Percentiles rank a stretch among this genome's conserved stretches.
These are phyloP conservation scores for Melitaea athalia DNA, from an alignment of 2,888 invertebrate species.

Conservation along the genomic window DNA sequence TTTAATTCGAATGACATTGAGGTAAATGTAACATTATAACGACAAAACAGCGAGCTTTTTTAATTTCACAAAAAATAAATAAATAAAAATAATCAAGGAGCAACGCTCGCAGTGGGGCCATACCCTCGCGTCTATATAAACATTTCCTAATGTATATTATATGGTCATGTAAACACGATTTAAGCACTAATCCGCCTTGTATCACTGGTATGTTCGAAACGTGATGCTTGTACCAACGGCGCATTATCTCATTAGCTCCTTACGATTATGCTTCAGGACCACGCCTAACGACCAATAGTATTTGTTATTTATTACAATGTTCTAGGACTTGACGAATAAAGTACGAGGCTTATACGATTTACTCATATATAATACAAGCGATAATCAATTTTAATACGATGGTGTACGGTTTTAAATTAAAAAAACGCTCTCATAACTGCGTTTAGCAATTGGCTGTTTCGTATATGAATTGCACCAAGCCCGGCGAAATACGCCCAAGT, in stretches of 20 bases:
- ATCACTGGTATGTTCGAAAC: conserved; percentile 59
- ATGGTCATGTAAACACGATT: conserved; percentile 55
- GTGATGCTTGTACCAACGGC: conserved; percentile 48
- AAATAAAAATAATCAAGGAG: background rate
- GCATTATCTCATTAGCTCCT: conserved; percentile 43
- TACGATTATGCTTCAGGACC: conserved; percentile 40
- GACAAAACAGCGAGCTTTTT: background rate
- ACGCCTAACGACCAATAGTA: conserved; percentile 51
- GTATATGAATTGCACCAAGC: conserved; percentile 40
- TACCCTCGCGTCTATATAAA: conserved; percentile 15
- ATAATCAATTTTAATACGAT: conserved; percentile 39
- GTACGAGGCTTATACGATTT: conserved; percentile 27
- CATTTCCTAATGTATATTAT: conserved; percentile 10
- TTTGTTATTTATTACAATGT: conserved; percentile 32
- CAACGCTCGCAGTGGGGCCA: conserved; percentile 33
- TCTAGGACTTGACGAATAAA: conserved; percentile 33
- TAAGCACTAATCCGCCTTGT: conserved; percentile 58
- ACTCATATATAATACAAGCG: conserved; percentile 25
- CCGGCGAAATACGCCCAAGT: conserved; percentile 33
- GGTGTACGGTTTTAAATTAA: conserved; percentile 38
- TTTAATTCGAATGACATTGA: background rate
- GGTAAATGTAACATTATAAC: background rate
- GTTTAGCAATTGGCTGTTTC: conserved; percentile 32
- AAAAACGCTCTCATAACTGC: conserved; percentile 34
- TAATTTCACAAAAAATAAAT: background rate